Evolutionary conservation across 2,888 invertebrate species (phyloP).

Genomic region (Lasioglossum morio): DNA sequence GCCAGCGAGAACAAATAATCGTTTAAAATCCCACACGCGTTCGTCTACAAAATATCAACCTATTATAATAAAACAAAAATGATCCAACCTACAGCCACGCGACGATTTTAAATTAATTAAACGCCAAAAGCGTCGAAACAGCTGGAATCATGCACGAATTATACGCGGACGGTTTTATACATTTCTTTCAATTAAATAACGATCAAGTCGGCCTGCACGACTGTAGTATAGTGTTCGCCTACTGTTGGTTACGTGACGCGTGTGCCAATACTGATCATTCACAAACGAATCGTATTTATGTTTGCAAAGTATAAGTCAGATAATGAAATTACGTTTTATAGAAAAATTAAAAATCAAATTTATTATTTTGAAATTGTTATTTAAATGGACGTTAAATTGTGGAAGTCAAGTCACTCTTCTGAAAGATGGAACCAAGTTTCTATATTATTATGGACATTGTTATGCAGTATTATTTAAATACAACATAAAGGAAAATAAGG

Average conservation of each 20-base stretch:
- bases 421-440: too few species aligned
- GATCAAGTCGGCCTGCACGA: not conserved
- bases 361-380: not conserved
- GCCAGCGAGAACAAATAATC: constrained; percentile 1
- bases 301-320: not conserved
- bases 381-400: not conserved
- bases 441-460: too few species aligned
- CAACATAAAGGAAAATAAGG: too few species aligned
- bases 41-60: constrained; percentile 22
- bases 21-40: constrained; percentile 8
- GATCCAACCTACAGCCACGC: not conserved
- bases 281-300: not conserved
- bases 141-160: not conserved
- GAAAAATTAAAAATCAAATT: not conserved
- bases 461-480: too few species aligned
- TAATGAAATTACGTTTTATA: not conserved
- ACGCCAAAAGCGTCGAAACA: not conserved
- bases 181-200: constrained; percentile 21
- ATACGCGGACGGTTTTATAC: not conserved
- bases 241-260: not conserved
- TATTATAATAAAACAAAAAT: constrained; percentile 22
- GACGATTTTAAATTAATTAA: constrained; percentile 21
- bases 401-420: not conserved
- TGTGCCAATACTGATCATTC: not conserved
- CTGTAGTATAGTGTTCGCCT: not conserved